A percentile compares a stretch with the other conserved stretches of the same genome.
phyloP scores from a whole-genome alignment of 2,797 vertebrate species.

The Perodicticus potto region DNA sequence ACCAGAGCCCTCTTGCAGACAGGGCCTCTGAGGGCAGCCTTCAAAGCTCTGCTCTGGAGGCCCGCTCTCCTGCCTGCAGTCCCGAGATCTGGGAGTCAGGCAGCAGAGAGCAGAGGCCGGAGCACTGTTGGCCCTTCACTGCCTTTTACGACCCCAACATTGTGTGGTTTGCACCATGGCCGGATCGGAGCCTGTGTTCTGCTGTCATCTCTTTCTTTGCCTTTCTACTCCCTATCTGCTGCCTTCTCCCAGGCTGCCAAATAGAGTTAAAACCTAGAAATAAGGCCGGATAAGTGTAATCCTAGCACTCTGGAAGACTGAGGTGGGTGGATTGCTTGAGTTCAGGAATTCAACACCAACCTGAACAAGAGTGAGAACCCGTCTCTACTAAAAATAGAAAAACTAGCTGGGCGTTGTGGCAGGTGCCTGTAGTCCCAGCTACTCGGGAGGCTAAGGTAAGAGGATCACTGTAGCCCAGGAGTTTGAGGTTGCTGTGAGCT shows the following conservation, averaged over 20 bases:
- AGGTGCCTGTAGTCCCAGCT: too few relatives aligned
- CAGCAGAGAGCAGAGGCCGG: not conserved
- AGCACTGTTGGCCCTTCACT: not conserved
- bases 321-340: too few relatives aligned
- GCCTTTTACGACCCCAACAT: not conserved
- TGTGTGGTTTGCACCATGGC: not conserved
- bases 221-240: not conserved
- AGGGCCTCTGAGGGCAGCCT: not conserved
- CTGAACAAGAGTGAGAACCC: too few relatives aligned
- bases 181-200: not conserved
- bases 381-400: too few relatives aligned
- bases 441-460: too few relatives aligned
- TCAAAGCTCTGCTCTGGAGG: not conserved
- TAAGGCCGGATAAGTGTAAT: not conserved
- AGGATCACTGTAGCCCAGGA: too few relatives aligned
- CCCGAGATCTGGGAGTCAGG: constrained; percentile 10
- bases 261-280: not conserved
- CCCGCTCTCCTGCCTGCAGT: not conserved
- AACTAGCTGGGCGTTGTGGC: too few relatives aligned
- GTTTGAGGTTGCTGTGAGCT: too few relatives aligned
- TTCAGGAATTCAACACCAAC: too few relatives aligned
- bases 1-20: not conserved
- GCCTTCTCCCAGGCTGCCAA: not conserved
- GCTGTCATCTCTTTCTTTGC: not conserved
- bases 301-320: too few relatives aligned